Evolutionary conservation across 2,888 invertebrate species (phyloP).

Genomic region (Achlya flavicornis): DNA sequence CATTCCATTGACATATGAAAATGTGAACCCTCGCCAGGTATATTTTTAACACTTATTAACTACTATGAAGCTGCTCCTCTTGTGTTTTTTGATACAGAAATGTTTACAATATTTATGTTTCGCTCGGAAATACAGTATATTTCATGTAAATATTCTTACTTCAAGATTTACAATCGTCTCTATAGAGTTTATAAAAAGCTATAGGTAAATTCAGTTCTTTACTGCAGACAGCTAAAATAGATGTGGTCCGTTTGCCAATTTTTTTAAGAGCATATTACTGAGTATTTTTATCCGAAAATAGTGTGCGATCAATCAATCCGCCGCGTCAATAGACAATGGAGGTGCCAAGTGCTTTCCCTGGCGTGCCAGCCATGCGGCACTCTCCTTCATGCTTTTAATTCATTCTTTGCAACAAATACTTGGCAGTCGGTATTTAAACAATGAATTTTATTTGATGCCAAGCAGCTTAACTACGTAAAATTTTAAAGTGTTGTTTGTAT

Average conservation of each 20-base stretch:
- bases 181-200: neutral
- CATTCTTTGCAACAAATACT: conserved; percentile 35
- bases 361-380: conserved; percentile 46
- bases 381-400: conserved; percentile 33
- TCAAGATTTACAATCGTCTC: neutral
- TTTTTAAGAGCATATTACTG: too few relatives aligned
- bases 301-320: conserved; percentile 59
- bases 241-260: conserved; percentile 35
- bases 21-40: conserved; percentile 1
- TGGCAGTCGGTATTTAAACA: conserved; percentile 31
- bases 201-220: conserved; percentile 4
- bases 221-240: neutral
- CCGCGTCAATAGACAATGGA: conserved; percentile 52
- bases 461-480: neutral
- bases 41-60: conserved; percentile 2
- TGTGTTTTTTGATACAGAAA: neutral
- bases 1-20: conserved; percentile 10
- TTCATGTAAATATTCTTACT: neutral
- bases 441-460: conserved; percentile 14
- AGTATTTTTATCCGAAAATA: conserved; percentile 45
- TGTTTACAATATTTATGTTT: neutral
- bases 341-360: conserved; percentile 62
- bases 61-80: neutral
- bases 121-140: neutral
- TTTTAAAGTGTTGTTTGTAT: conserved; percentile 14